Evolutionary conservation across 2,797 vertebrate species (phyloP).

Genomic region (Sylvilagus floridanus): DNA sequence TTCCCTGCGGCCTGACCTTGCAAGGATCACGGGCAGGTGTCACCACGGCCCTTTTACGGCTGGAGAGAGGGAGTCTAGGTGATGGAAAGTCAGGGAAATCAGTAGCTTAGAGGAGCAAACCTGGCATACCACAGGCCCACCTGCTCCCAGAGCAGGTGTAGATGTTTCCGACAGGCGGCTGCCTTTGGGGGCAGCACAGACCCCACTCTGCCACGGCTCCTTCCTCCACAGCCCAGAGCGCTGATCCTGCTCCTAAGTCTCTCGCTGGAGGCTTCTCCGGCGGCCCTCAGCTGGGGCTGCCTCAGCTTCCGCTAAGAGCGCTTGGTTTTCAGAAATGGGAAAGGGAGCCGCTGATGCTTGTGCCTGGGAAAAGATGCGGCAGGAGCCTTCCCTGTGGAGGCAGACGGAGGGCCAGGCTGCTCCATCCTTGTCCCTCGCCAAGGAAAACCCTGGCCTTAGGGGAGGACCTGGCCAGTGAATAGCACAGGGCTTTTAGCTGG

Average conservation of each 20-base stretch:
- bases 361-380: not conserved
- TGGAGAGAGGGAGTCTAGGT: not conserved
- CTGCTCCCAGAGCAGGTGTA: not conserved
- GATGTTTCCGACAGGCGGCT: accelerated
- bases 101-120: not conserved
- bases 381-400: too few relatives aligned
- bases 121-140: not conserved
- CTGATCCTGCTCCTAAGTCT: not conserved
- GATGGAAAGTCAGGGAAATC: not conserved
- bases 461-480: not conserved
- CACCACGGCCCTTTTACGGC: not conserved
- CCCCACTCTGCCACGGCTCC: not conserved
- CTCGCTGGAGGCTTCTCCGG: not conserved
- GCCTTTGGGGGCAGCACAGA: not conserved
- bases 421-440: not conserved
- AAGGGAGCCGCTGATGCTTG: not conserved
- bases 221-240: not conserved
- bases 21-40: not conserved
- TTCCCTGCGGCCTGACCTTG: not conserved
- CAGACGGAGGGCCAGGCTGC: not conserved
- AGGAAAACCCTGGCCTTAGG: not conserved
- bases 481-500: not conserved
- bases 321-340: not conserved
- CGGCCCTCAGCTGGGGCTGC: too few relatives aligned
- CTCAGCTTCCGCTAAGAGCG: not conserved